A percentile compares a stretch with the other conserved stretches of the same genome.
Conservation (phyloP, 2,113 vertebrate genomes). For the Pterophyllum scalare region DNA sequence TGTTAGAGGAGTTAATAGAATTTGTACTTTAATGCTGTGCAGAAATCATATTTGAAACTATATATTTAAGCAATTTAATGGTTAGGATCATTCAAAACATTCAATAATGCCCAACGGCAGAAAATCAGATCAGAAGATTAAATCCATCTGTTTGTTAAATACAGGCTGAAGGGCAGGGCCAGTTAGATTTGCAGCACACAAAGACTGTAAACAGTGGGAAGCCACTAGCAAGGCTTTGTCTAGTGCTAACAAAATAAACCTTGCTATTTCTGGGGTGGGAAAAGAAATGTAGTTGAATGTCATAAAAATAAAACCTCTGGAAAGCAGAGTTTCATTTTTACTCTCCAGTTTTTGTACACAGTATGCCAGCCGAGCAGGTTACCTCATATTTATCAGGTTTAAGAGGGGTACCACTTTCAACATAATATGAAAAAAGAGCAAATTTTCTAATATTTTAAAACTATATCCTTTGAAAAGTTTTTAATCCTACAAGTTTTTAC, state of each 20-base stretch:
- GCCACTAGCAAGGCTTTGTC: not conserved
- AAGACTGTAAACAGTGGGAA: constrained; percentile 4
- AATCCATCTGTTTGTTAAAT: not conserved
- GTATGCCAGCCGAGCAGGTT: not conserved
- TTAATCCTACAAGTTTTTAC: not conserved
- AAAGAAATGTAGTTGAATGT: not conserved
- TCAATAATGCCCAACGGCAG: not conserved
- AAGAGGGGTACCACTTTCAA: not conserved
- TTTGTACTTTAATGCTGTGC: not conserved
- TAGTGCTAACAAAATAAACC: not conserved
- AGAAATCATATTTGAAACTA: not conserved
- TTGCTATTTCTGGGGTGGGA: not conserved
- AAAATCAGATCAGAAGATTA: constrained; percentile 3
- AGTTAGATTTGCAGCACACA: not conserved
- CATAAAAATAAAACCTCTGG: not conserved
- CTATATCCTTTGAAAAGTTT: not conserved
- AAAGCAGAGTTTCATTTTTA: not conserved
- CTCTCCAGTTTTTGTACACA: not conserved
- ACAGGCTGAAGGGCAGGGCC: not conserved
- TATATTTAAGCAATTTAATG: not conserved
- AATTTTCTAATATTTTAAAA: not conserved
- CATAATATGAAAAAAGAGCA: not conserved
- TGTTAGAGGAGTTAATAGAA: not conserved
- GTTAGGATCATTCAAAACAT: not conserved
- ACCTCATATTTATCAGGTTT: not conserved